Evolutionary conservation across 2,888 invertebrate species (phyloP), one percentile per base, ranked within the genome.

Genomic region (Drosophila koepferae): DNA sequence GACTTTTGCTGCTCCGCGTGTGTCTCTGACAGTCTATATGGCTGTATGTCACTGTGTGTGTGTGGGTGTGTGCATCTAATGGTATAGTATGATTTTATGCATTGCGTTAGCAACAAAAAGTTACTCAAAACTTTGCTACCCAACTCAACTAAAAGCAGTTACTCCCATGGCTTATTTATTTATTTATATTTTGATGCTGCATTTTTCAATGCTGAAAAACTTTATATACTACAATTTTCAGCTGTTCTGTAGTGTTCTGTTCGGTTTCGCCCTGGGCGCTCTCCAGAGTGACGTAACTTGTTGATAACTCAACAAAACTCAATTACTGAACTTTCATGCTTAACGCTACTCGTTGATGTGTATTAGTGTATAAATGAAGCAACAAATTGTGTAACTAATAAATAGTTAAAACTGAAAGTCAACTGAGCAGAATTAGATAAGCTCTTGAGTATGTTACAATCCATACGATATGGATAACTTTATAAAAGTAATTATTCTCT

Each of bases 301-400:
- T 64, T 69, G 82, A 71, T 86, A 81, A 78, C 85, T 79, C 63
- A 43, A 54, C 46, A 65, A 79, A 89, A 85, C 77, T 74, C 77
- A 85, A 87, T 89, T 87, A 87, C 70, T 73, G 70, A 66, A 82
- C 79, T 78, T 84, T 89, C 28, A 55, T 54, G 68, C 63, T 59
- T 58, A 51, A 38, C 28, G 38, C 14, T n/a, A 36, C 14, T 12
- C 36, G 38, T 28, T 38, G 18, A 3, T 28, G 28, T 6, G 14
- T 23, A 3, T 20, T 23, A 31, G 31, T 20, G 8, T 7, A 9
- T 44, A 46, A 31, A 28, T 46, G 12, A 49, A 5, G 9, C 41
- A 41, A 4, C 41, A 41, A 41, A 3, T 23, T 18, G 12, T 38
- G n/a, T 8, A n/a, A 12, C 59, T 34, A 23, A 48, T 59, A n/a